phyloP scores from a whole-genome alignment of 1,140 invertebrate species.

The Phenacoccus solenopsis region DNA sequence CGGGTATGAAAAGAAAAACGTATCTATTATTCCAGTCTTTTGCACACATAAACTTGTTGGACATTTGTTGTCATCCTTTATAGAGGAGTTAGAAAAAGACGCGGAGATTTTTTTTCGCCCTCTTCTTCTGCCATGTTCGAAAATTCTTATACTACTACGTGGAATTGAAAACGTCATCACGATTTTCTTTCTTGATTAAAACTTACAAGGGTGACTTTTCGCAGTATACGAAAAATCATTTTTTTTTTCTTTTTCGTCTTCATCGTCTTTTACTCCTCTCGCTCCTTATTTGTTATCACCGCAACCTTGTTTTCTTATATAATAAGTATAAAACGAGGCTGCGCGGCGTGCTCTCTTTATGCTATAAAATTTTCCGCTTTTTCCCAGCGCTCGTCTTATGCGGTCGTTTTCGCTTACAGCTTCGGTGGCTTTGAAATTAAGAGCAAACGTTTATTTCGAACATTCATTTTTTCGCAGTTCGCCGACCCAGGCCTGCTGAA shows the following conservation, averaged over 20 bases:
- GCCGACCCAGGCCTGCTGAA: too few species aligned
- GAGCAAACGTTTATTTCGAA: too few species aligned
- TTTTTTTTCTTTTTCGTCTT: not conserved
- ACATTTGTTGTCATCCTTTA: slow-evolving; percentile 17
- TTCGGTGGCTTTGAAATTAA: too few species aligned
- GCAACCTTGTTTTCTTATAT: slow-evolving; percentile 13
- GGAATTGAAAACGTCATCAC: slow-evolving; percentile 17
- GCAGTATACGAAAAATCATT: not conserved
- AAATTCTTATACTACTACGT: slow-evolving; percentile 13
- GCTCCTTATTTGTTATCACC: not conserved
- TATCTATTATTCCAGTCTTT: slow-evolving; percentile 18
- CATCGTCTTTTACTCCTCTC: not conserved
- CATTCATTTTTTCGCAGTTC: too few species aligned
- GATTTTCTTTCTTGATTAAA: slow-evolving; percentile 18
- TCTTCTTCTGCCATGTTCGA: not conserved
- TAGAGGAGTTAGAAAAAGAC: slow-evolving; percentile 10
- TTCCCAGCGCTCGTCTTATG: too few species aligned
- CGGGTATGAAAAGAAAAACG: slow-evolving; percentile 10
- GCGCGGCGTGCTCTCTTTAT: not conserved
- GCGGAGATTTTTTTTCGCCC: slow-evolving; percentile 8
- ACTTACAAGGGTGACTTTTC: slow-evolving; percentile 15
- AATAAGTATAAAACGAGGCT: not conserved
- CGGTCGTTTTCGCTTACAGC: too few species aligned
- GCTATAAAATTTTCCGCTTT: not conserved
- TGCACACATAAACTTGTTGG: slow-evolving; percentile 17